Evolutionary conservation across 2,113 vertebrate genomes (phyloP).

Genomic region (Callaeas wilsoni): DNA sequence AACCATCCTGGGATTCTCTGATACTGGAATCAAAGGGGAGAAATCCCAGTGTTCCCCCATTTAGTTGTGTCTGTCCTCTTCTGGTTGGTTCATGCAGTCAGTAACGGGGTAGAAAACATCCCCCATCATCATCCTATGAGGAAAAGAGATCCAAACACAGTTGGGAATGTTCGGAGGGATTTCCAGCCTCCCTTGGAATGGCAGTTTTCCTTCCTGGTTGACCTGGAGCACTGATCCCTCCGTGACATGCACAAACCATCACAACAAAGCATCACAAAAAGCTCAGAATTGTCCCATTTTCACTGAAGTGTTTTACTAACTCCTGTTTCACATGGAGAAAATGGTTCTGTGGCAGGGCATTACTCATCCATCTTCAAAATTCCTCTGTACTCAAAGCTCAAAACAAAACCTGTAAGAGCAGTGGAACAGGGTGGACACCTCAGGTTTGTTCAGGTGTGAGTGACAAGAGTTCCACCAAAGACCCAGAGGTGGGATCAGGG

Average conservation of each 20-base stretch:
- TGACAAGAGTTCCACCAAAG: background rate
- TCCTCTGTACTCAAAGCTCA: background rate
- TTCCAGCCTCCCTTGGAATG: background rate
- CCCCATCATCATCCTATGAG: fast-evolving
- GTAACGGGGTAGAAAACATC: background rate
- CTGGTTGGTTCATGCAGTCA: background rate
- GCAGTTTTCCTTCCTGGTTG: background rate
- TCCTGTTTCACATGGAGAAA: background rate
- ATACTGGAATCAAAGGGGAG: fast-evolving
- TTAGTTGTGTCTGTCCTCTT: background rate
- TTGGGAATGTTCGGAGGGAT: background rate
- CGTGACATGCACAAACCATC: background rate
- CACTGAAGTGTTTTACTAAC: background rate
- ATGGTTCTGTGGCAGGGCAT: background rate
- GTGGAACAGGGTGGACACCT: background rate
- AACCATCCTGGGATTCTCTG: background rate
- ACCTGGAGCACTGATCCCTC: background rate
- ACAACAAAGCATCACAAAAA: background rate
- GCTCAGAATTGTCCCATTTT: background rate
- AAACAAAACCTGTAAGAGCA: background rate
- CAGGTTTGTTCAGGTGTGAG: background rate
- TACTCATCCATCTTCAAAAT: background rate
- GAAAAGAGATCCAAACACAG: background rate
- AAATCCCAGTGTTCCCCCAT: fast-evolving
- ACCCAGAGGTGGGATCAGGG: background rate